phyloP scores from a whole-genome alignment of 2,797 vertebrate genomes.

The Otus scops region DNA sequence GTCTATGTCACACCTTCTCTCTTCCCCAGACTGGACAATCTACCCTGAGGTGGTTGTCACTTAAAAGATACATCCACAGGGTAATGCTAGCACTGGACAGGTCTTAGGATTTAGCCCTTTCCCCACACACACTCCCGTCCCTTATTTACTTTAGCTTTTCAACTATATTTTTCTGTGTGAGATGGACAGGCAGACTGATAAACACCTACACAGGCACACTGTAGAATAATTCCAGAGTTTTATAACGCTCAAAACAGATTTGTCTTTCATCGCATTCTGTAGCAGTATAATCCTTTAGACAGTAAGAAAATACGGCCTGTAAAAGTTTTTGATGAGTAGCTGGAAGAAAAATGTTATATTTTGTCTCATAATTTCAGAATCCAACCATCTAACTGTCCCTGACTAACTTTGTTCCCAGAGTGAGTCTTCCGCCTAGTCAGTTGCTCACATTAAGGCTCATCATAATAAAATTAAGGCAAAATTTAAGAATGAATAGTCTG shows the following conservation, averaged over 20 bases:
- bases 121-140: rapidly evolving
- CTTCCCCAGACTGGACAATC: not conserved
- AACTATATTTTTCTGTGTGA: not conserved
- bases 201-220: not conserved
- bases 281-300: not conserved
- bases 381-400: not conserved
- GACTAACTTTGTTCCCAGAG: not conserved
- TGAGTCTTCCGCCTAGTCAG: not conserved
- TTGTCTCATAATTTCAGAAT: not conserved
- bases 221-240: not conserved
- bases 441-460: not conserved
- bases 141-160: not conserved
- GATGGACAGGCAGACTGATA: not conserved
- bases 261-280: not conserved
- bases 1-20: not conserved
- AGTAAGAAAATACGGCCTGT: not conserved
- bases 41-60: not conserved
- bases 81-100: not conserved
- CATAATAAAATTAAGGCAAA: not conserved
- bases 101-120: not conserved
- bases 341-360: not conserved
- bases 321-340: not conserved
- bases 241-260: not conserved
- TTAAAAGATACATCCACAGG: not conserved
- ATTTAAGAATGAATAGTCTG: not conserved